phyloP scores from a whole-genome alignment of 1,140 invertebrate genomes.

The Solenopsis invicta region DNA sequence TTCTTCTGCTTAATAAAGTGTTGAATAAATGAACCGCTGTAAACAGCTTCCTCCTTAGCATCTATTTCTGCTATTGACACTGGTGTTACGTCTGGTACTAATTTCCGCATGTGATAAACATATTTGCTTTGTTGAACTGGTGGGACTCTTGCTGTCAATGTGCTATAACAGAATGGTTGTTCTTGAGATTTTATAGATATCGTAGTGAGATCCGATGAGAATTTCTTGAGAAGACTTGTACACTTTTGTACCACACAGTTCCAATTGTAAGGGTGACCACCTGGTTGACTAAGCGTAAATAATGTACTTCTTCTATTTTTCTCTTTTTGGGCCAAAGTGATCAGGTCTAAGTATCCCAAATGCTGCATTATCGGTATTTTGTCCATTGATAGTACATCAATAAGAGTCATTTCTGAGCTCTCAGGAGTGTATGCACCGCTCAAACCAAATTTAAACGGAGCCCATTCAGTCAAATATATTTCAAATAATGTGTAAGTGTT shows the following conservation, averaged over 20 bases:
- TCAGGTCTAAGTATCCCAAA: conserved; percentile 91
- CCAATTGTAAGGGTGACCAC: conserved; percentile 94
- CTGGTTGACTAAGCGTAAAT: conserved; percentile 92
- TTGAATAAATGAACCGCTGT: conserved; percentile 65
- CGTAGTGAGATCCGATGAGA: conserved; percentile 88
- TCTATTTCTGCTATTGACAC: not conserved
- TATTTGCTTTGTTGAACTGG: conserved; percentile 76
- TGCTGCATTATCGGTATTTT: conserved; percentile 90
- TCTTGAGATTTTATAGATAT: conserved; percentile 80
- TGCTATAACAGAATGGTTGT: conserved; percentile 36
- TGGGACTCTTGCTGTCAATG: conserved; percentile 34
- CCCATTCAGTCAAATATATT: conserved; percentile 90
- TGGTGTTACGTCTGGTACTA: conserved; percentile 53
- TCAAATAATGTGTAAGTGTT: conserved; percentile 91
- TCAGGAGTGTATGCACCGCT: conserved; percentile 70
- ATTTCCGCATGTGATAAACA: conserved; percentile 82
- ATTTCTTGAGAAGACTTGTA: conserved; percentile 88
- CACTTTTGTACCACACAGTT: conserved; percentile 90
- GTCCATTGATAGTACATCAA: conserved; percentile 87
- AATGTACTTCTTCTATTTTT: conserved; percentile 87
- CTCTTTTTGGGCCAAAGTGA: conserved; percentile 89
- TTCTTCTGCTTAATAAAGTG: conserved; percentile 79
- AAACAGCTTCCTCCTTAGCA: not conserved
- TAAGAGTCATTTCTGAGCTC: conserved; percentile 83
- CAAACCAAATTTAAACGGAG: conserved; percentile 86